Percentiles rank a stretch among this genome's conserved stretches.
Evolutionary conservation across 2,888 invertebrate species (phyloP).

Genomic region (Lithophane socia): DNA sequence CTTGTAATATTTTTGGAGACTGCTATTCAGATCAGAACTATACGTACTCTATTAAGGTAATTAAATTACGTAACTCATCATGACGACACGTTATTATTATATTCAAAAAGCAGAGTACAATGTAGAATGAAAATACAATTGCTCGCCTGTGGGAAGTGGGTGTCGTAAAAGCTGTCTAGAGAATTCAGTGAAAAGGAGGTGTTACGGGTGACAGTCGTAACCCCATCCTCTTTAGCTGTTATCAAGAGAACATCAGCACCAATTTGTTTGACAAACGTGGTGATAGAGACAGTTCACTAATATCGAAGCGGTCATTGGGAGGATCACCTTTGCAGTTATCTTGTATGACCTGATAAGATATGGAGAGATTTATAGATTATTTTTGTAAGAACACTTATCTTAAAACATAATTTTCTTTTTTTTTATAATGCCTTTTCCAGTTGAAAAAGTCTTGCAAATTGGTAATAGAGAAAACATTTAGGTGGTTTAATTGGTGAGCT

Average conservation of each 20-base stretch:
- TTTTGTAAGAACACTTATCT: neutral
- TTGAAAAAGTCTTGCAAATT: neutral
- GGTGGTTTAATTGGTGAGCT: neutral
- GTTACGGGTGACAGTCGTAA: neutral
- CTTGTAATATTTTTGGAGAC: neutral
- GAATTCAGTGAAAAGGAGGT: conserved; percentile 3
- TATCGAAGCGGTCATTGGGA: neutral
- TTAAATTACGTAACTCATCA: neutral
- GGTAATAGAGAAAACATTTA: neutral
- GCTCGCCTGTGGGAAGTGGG: neutral
- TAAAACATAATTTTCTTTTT: neutral
- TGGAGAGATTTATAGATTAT: neutral
- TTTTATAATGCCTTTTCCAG: neutral
- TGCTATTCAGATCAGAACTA: neutral
- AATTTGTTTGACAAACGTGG: neutral
- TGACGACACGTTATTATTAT: neutral
- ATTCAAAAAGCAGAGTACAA: conserved; percentile 2
- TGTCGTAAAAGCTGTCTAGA: neutral
- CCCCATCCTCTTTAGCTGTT: neutral
- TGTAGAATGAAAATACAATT: neutral
- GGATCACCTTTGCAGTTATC: neutral
- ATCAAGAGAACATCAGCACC: neutral
- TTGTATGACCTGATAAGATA: neutral
- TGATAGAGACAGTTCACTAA: neutral
- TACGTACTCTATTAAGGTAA: too few species aligned